These are phyloP conservation scores for Harpalus rubripes DNA, from an alignment of 2,888 invertebrate species.

Conservation along the genomic window DNA sequence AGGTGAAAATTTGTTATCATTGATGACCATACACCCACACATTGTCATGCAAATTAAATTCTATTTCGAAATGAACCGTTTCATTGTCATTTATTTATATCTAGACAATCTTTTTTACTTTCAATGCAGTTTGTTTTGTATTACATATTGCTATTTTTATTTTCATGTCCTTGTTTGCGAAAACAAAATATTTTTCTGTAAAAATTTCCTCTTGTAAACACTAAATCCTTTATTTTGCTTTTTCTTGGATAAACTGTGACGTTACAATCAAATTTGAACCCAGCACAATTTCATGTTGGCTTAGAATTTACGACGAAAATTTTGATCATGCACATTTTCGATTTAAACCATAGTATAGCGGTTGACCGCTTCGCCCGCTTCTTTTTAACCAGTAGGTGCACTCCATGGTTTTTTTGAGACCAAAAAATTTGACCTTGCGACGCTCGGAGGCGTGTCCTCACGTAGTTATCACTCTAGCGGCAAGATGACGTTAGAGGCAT, in stretches of 20 bases:
- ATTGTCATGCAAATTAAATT: neutral
- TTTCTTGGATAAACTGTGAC: neutral
- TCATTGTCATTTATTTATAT: neutral
- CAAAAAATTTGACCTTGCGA: too few relatives aligned
- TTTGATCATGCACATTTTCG: too few relatives aligned
- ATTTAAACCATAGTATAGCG: too few relatives aligned
- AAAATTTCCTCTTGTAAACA: constrained; percentile 2
- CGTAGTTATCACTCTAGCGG: too few relatives aligned
- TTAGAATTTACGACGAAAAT: too few relatives aligned
- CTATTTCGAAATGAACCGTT: neutral
- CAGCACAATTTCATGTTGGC: too few relatives aligned
- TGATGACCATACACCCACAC: neutral
- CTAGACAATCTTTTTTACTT: neutral
- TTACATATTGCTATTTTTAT: neutral
- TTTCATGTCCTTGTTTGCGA: neutral
- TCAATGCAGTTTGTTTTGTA: neutral
- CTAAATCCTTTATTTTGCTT: neutral
- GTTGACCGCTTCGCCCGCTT: too few relatives aligned
- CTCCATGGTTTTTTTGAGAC: too few relatives aligned
- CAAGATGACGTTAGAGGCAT: too few relatives aligned
- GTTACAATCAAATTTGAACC: too few relatives aligned
- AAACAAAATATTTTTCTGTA: neutral
- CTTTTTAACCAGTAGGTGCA: too few relatives aligned
- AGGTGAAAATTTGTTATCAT: neutral
- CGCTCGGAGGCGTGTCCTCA: too few relatives aligned